phyloP scores from a whole-genome alignment of 2,113 vertebrate species.

The Cyprinus carpio region DNA sequence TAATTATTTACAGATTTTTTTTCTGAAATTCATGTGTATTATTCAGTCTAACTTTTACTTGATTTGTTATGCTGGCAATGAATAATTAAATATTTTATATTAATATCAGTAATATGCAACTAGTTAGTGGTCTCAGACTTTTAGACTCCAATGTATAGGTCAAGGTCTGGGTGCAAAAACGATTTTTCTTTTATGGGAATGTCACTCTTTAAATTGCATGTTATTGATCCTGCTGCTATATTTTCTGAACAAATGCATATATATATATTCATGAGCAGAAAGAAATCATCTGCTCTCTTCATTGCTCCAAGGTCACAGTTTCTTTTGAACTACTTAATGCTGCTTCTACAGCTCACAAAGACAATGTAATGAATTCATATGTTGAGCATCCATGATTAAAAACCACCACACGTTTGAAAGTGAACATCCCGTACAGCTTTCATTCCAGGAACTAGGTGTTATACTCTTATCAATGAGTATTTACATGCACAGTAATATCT shows the following conservation, averaged over 20 bases:
- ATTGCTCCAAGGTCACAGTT: not conserved
- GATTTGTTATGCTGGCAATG: not conserved
- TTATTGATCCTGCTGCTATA: not conserved
- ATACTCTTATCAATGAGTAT: not conserved
- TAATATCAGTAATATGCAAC: not conserved
- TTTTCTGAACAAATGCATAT: not conserved
- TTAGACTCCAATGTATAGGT: not conserved
- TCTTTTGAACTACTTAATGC: not conserved
- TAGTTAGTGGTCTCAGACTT: no score
- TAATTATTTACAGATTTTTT: no score
- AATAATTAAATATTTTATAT: not conserved
- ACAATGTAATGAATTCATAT: not conserved
- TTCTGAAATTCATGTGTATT: not conserved
- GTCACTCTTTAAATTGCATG: not conserved
- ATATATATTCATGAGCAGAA: not conserved
- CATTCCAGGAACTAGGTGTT: not conserved
- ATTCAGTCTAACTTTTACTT: not conserved
- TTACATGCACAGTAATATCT: not conserved
- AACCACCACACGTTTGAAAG: not conserved
- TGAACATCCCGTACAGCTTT: not conserved
- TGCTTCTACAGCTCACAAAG: not conserved
- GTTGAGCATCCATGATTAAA: constrained; percentile 3
- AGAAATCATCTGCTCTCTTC: not conserved
- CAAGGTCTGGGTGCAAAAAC: not conserved
- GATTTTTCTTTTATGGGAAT: not conserved